Conservation (phyloP, 2,888 invertebrate species). For the Eretmocerus hayati region DNA sequence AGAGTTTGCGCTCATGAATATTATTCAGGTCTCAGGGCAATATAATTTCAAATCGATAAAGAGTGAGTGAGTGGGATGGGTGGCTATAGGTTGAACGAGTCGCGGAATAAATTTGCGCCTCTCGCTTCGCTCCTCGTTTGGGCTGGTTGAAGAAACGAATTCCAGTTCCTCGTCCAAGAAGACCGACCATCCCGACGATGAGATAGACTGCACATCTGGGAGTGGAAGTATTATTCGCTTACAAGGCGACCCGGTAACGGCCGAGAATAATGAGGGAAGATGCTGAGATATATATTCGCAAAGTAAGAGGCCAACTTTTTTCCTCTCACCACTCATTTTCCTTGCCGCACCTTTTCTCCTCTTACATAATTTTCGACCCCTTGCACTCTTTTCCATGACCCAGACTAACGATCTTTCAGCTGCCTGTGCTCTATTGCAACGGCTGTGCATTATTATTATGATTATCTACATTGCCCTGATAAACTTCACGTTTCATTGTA, state of each 20-base stretch:
- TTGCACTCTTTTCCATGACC: neutral
- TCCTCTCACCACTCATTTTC: neutral
- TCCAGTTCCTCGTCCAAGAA: neutral
- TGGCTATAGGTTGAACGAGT: no score
- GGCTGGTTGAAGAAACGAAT: no score
- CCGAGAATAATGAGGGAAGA: conserved; percentile 14
- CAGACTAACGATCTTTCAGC: no score
- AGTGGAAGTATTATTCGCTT: conserved; percentile 10
- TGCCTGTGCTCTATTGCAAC: no score
- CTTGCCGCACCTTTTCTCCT: no score
- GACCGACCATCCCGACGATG: neutral
- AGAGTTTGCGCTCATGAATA: conserved; percentile 39
- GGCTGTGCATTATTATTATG: no score
- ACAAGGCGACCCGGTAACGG: conserved; percentile 2
- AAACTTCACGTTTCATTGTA: no score
- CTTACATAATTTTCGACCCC: neutral
- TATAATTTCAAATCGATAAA: conserved; percentile 43
- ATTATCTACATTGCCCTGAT: no score
- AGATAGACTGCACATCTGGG: conserved; percentile 27
- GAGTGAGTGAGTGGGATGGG: no score
- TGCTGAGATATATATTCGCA: neutral
- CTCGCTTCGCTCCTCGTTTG: neutral
- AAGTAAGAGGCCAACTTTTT: neutral
- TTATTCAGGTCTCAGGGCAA: conserved; percentile 42
- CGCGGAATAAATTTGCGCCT: conserved; percentile 38